Evolutionary conservation across 2,888 invertebrate genomes (phyloP), one percentile per base, ranked within the genome.

Genomic region (Pasiphila rectangulata): DNA sequence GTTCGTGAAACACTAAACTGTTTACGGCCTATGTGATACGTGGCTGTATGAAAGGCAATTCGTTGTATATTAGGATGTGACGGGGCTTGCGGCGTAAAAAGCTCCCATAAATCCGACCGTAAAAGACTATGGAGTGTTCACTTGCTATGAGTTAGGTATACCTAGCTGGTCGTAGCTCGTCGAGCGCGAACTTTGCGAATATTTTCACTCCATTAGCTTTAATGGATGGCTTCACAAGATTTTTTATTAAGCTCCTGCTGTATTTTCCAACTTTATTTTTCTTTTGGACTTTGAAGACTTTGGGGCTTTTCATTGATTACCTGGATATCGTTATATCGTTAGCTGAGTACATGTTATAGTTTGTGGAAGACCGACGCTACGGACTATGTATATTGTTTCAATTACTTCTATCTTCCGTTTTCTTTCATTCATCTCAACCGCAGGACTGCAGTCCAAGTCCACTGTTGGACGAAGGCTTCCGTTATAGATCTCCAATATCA

Each of bases 41-140:
- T 35, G 39, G 29, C 19, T 43, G 10, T 27, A 42, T 25, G 21
- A 17, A 46, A 34, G 39, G 34, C 42, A 38, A 42, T 48, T 43
- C 43, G 23, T 36, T 36, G 9, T 27, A 16, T 25, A 36, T 24
- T 27, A 38, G 20, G 25, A 34, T 20, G 24, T 29, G 29, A 29
- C 20, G 21, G 23, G 30, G 24, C 38, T 32, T 30, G 17, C 17
- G 17, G 17, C 47, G 23, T 47, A 45, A 51, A 38, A 40, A 27
- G 16, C 17, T 13, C 23, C 45, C 37, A 29, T 37, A 46, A 40
- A 54, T n/a, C n/a, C 34, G 42, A 25, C 29, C 21, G 36, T 53
- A 48, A 56, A 51, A 51, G 46, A 56, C 48, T 48, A 53, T 51
- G 48, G 43, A 53, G 51, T 48, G 53, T 39, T 48, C 34, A 38